These are phyloP conservation scores for Aphaenogaster floridana DNA, from an alignment of 1,140 invertebrate species.

Conservation along the genomic window DNA sequence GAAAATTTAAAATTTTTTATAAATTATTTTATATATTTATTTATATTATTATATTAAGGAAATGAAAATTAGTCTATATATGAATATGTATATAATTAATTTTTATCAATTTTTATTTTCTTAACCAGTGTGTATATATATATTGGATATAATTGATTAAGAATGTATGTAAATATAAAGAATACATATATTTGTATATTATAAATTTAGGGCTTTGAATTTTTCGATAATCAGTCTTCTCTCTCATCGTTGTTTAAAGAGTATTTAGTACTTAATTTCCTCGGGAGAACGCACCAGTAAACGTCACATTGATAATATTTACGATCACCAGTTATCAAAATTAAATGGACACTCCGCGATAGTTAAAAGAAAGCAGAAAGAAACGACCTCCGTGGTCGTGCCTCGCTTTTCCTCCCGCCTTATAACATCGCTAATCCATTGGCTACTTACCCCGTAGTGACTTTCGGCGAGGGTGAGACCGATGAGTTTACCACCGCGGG, in stretches of 20 bases:
- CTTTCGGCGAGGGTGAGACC: slow-evolving; percentile 26
- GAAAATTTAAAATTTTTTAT: background rate
- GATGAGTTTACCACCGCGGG: slow-evolving; percentile 64
- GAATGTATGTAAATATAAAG: no score
- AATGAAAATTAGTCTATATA: background rate
- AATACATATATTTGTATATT: background rate
- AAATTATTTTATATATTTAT: slow-evolving; percentile 9
- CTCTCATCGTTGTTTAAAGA: background rate
- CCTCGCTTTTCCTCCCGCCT: slow-evolving; percentile 61
- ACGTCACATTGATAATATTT: slow-evolving; percentile 74
- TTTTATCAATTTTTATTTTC: background rate
- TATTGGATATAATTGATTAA: background rate
- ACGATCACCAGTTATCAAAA: slow-evolving; percentile 80
- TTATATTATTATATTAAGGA: background rate
- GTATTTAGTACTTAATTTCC: background rate
- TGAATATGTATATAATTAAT: background rate
- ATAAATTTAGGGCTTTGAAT: background rate
- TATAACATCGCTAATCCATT: slow-evolving; percentile 81
- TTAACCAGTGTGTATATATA: background rate
- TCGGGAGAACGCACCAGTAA: slow-evolving; percentile 27
- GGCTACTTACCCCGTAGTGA: slow-evolving; percentile 70
- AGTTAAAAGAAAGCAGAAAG: slow-evolving; percentile 57
- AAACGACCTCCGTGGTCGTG: background rate
- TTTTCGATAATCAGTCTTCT: background rate
- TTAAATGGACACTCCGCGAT: slow-evolving; percentile 79